Evolutionary conservation across 2,797 vertebrate species (phyloP).

Genomic region (Pangasius krempfi): DNA sequence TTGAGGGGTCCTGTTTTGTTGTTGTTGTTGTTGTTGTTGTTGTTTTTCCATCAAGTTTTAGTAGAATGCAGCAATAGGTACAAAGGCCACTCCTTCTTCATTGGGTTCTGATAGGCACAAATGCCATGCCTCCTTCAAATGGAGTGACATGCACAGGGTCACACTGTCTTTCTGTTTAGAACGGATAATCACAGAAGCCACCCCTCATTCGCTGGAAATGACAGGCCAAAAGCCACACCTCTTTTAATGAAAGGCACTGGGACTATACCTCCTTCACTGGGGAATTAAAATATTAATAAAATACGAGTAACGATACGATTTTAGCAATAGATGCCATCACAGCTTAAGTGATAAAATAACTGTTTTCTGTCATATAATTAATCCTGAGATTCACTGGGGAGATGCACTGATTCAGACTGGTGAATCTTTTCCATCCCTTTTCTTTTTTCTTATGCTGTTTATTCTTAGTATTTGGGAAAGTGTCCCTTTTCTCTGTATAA

Average conservation of each 20-base stretch:
- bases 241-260: background rate
- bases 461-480: slow-evolving; percentile 12
- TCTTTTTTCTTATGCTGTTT: background rate
- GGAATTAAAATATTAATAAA: background rate
- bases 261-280: background rate
- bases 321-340: background rate
- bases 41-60: background rate
- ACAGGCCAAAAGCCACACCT: background rate
- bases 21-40: too few species aligned
- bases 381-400: background rate
- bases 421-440: background rate
- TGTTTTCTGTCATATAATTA: background rate
- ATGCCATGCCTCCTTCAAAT: background rate
- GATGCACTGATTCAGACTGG: background rate
- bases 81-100: background rate
- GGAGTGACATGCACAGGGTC: background rate
- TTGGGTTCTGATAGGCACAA: background rate
- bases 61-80: background rate
- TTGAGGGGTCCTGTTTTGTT: too few species aligned
- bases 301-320: background rate
- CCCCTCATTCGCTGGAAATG: too few species aligned
- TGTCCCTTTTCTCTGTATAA: slow-evolving; percentile 16
- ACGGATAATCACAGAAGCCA: background rate
- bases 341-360: background rate
- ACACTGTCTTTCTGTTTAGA: background rate